Base-by-base conservation (phyloP, 2,888 invertebrate species). In the Epirrhoe alternata region DNA sequence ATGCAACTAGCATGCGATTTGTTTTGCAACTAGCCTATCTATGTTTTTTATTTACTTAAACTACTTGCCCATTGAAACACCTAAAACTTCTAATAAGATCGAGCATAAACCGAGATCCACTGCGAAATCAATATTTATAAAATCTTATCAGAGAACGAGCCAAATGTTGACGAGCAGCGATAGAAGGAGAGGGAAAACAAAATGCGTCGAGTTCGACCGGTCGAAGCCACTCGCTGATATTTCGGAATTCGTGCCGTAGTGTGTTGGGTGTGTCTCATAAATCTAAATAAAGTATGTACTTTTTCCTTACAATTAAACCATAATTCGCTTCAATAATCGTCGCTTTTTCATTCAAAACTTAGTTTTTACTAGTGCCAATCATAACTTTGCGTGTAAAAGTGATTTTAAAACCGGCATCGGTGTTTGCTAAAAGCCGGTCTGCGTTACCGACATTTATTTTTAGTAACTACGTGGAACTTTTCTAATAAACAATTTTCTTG, bases 121-220 rank as follows among this genome's bases (percentile, higher is more conserved):
- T 24, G 24, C 24, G 24, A 24, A 24, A 24, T 3, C 24, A 24
- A 24, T 24, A 24, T 2, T 3, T 3, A n/a, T 14, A 45, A 45
- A 45, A 52, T 31, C 31, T 42, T 56, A 51, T 50, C 42, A 49
- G 0, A 50, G 17, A 58, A 35, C 52, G 14, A 63, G 59, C 80
- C 78, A 80, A 88, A 80, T 71, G 89, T 91, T 90, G 75, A 16
- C 64, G 57, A 80, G 52, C 72, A 47, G 84, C 82, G 79, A 52
- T 61, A 74, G 85, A 88, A 87, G 83, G 88, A 88, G 91, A 91
- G 84, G 81, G 88, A 84, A 77, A 87, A 89, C 86, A 84, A 85
- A 86, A 84, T 86, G 81, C 75, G 77, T 77, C 84, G 82, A 85
- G 78, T 77, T 80, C 86, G 82, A 78, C 85, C 86, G 84, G 82